phyloP scores from a whole-genome alignment of 2,888 invertebrate genomes.

The Proisotoma minuta region DNA sequence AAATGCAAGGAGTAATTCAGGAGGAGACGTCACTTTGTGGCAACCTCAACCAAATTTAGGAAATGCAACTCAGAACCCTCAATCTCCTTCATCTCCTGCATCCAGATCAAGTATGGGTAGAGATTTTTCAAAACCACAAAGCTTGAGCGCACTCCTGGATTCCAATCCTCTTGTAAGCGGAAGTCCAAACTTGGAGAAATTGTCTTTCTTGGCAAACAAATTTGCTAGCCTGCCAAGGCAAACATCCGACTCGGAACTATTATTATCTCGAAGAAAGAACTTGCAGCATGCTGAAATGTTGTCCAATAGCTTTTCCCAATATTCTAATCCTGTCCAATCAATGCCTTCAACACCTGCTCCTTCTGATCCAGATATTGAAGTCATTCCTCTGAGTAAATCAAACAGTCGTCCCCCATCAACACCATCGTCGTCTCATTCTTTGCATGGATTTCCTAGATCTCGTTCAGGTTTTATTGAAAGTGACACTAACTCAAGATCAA shows the following conservation, averaged over 20 bases:
- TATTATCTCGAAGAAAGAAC: background rate
- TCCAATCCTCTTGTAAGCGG: background rate
- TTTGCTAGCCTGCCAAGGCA: background rate
- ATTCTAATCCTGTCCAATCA: too few species aligned
- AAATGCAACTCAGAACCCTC: background rate
- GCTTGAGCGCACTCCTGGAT: background rate
- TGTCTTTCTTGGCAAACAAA: slow-evolving; percentile 6
- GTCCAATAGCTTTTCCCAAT: too few species aligned
- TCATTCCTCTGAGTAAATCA: too few species aligned
- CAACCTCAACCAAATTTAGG: background rate
- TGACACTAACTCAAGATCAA: background rate
- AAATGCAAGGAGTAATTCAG: slow-evolving; percentile 37
- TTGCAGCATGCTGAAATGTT: too few species aligned
- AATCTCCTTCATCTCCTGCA: background rate
- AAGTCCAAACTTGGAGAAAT: slow-evolving; percentile 8
- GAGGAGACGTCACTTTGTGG: slow-evolving; percentile 37
- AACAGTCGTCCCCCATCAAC: background rate
- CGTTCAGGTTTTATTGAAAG: background rate
- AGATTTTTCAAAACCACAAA: background rate
- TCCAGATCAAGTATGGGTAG: background rate
- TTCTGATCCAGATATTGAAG: too few species aligned
- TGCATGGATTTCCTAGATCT: background rate
- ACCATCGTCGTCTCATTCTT: background rate
- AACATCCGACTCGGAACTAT: background rate
- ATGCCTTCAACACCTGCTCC: too few species aligned